Evolutionary conservation across 35 echinoderm and acorn worm species (phyloP).

Genomic region (Apostichopus californicus): DNA sequence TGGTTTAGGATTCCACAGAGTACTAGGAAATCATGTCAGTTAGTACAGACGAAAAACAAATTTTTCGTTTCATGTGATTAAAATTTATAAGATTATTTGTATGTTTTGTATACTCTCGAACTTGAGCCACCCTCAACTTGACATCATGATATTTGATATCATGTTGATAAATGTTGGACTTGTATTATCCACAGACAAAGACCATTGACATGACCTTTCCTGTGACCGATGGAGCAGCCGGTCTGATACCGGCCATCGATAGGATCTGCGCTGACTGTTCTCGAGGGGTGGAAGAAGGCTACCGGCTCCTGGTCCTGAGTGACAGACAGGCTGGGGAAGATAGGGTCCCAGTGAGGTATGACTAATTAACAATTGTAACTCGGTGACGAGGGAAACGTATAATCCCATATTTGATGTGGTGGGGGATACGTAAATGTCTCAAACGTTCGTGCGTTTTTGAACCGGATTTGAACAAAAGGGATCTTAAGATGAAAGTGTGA

Average conservation of each 20-base stretch:
- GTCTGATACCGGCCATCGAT: constrained; percentile 83
- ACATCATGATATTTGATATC: not conserved
- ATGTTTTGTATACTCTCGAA: not conserved
- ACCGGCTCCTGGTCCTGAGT: constrained; percentile 78
- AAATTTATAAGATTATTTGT: too few relatives aligned
- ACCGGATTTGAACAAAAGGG: too few relatives aligned
- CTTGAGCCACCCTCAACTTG: not conserved
- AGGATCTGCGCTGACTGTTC: constrained; percentile 81
- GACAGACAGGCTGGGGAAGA: constrained; percentile 78
- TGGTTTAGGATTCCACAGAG: too few relatives aligned
- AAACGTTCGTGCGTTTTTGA: too few relatives aligned
- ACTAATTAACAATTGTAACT: too few relatives aligned
- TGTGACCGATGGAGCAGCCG: constrained; percentile 62
- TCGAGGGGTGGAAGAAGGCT: constrained; percentile 75
- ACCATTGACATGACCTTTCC: constrained; percentile 88
- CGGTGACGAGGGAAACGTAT: too few relatives aligned
- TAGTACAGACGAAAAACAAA: too few relatives aligned
- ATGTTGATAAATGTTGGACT: not conserved
- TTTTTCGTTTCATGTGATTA: too few relatives aligned
- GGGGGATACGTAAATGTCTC: too few relatives aligned
- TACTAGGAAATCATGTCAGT: too few relatives aligned
- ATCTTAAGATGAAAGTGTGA: too few relatives aligned
- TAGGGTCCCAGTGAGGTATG: constrained; percentile 72
- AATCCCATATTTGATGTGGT: too few relatives aligned
- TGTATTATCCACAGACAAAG: constrained; percentile 69